phyloP scores from a whole-genome alignment of 2,113 vertebrate species.

The Vidua chalybeata region DNA sequence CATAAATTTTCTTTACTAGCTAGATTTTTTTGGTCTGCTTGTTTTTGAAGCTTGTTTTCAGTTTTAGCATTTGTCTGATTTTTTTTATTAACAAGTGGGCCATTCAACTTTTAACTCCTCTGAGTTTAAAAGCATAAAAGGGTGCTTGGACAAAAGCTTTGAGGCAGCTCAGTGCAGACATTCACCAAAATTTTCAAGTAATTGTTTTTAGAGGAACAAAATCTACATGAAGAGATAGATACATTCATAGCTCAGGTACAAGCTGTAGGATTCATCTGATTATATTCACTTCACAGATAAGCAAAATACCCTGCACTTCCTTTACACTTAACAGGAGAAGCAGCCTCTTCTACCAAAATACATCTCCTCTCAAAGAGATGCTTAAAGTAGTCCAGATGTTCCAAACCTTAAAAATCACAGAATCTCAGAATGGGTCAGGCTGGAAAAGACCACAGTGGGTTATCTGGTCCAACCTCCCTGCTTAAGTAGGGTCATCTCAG shows the following conservation, averaged over 20 bases:
- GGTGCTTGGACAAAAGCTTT: background rate
- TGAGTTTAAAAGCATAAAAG: background rate
- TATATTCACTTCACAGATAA: background rate
- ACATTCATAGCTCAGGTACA: background rate
- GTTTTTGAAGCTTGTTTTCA: background rate
- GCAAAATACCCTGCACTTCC: background rate
- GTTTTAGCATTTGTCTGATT: background rate
- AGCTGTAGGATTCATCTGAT: background rate
- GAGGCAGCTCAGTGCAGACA: background rate
- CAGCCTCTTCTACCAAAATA: background rate
- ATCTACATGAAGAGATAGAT: background rate
- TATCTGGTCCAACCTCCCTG: too few species aligned
- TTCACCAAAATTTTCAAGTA: background rate
- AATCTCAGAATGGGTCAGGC: background rate
- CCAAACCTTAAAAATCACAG: background rate
- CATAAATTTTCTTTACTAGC: background rate
- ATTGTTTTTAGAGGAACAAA: background rate
- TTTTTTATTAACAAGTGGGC: background rate
- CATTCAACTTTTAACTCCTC: background rate
- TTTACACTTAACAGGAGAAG: background rate
- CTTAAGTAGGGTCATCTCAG: background rate
- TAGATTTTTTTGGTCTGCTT: background rate
- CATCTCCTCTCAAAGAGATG: background rate
- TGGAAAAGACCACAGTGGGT: background rate
- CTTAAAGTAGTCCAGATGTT: background rate